Conservation (phyloP, 2,888 invertebrate species). For the Tachina grossa region DNA sequence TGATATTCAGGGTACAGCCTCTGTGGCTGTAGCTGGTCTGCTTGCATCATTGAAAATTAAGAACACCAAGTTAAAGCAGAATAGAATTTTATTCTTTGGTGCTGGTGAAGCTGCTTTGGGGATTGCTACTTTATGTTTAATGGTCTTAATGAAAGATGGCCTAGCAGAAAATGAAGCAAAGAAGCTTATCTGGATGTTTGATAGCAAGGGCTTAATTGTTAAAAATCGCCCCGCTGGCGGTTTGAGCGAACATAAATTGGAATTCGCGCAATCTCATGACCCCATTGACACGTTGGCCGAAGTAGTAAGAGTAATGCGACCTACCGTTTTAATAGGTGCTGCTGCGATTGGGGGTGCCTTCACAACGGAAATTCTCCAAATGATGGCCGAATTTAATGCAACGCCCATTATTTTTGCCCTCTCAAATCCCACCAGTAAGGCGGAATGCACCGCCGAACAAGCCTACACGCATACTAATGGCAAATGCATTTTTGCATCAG, state of each 20-base stretch:
- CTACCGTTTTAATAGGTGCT: slow-evolving; percentile 96
- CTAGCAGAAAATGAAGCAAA: slow-evolving; percentile 89
- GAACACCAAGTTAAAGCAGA: slow-evolving; percentile 90
- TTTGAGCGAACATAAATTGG: slow-evolving; percentile 89
- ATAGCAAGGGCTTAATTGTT: slow-evolving; percentile 96
- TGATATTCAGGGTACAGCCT: slow-evolving; percentile 98
- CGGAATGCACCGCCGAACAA: slow-evolving; percentile 98
- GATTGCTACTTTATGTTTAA: slow-evolving; percentile 95
- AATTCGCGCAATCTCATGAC: slow-evolving; percentile 90
- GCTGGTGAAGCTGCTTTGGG: slow-evolving; percentile 98
- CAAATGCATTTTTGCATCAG: slow-evolving; percentile 96
- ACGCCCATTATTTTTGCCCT: slow-evolving; percentile 98
- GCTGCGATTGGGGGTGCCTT: slow-evolving; percentile 97
- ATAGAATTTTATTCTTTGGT: slow-evolving; percentile 96
- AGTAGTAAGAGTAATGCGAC: slow-evolving; percentile 91
- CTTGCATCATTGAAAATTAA: slow-evolving; percentile 93
- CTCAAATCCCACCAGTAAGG: slow-evolving; percentile 98
- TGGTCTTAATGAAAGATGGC: slow-evolving; percentile 96
- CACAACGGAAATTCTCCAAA: slow-evolving; percentile 91
- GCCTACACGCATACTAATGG: slow-evolving; percentile 96
- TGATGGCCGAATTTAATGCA: slow-evolving; percentile 93
- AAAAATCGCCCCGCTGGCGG: slow-evolving; percentile 93
- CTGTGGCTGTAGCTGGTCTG: slow-evolving; percentile 97
- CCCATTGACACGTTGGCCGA: slow-evolving; percentile 91
- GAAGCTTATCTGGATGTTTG: slow-evolving; percentile 95